A percentile compares a stretch with the other conserved stretches of the same genome.
Conservation (phyloP, 35 echinoderm and acorn worm genomes). For the Hemicentrotus pulcherrimus region DNA sequence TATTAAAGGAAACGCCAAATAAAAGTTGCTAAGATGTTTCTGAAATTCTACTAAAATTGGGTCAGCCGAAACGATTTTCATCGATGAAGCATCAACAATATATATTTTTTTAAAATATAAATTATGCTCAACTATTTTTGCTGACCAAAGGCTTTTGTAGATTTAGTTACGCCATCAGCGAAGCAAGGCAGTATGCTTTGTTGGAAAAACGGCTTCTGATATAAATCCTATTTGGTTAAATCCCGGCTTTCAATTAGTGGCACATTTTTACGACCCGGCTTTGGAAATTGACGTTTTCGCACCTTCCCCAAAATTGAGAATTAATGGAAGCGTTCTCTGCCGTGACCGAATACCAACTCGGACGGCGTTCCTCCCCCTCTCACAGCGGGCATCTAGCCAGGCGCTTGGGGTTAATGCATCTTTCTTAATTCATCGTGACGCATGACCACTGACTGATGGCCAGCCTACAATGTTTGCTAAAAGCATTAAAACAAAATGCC, state of each 20-base stretch:
- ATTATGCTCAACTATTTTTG: not conserved
- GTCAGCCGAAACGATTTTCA: not conserved
- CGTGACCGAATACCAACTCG: not conserved
- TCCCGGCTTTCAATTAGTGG: not conserved
- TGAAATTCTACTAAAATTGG: not conserved
- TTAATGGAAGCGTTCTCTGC: not conserved
- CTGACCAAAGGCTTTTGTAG: not conserved
- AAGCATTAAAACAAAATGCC: conserved; percentile 37
- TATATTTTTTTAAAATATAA: not conserved
- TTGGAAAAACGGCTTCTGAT: not conserved
- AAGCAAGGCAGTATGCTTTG: not conserved
- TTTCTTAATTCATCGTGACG: not conserved
- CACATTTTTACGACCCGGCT: not conserved
- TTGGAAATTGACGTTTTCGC: not conserved
- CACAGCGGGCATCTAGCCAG: not conserved
- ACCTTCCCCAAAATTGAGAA: not conserved
- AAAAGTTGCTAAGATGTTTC: not conserved
- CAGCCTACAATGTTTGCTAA: conserved; percentile 27
- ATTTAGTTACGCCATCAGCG: not conserved
- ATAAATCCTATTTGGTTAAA: not conserved
- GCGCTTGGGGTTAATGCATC: conserved; percentile 21
- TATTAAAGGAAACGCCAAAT: not conserved
- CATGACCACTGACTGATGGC: not conserved
- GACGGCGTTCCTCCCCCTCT: not conserved
- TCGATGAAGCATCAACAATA: not conserved